phyloP scores from a whole-genome alignment of 2,113 vertebrate genomes.

The Eidolon helvum region DNA sequence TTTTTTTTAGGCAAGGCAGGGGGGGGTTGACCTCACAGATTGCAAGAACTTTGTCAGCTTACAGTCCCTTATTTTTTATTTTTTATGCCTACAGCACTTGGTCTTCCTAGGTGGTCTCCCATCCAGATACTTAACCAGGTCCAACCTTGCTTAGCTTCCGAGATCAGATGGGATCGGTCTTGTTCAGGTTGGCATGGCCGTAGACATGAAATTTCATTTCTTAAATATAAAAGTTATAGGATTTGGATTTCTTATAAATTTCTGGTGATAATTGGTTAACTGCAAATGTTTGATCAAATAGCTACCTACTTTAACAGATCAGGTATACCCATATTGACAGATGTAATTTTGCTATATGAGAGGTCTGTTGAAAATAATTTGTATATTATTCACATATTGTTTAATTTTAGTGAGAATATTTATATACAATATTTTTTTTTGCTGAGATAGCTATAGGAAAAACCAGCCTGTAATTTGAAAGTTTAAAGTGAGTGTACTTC shows the following conservation, averaged over 20 bases:
- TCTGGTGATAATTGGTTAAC: not conserved
- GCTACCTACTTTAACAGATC: not conserved
- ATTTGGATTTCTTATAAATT: not conserved
- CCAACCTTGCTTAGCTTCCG: too few species aligned
- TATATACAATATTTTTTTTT: slow-evolving; percentile 54
- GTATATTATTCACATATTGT: slow-evolving; percentile 70
- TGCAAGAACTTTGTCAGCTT: too few species aligned
- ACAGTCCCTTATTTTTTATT: too few species aligned
- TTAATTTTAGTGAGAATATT: slow-evolving; percentile 74
- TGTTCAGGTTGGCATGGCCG: too few species aligned
- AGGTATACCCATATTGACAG: slow-evolving; percentile 34
- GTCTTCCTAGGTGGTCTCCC: too few species aligned
- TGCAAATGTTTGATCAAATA: not conserved
- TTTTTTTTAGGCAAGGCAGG: not conserved
- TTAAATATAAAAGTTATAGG: not conserved
- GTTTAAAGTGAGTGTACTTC: not conserved
- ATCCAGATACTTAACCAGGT: too few species aligned
- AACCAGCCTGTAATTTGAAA: not conserved
- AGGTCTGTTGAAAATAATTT: slow-evolving; percentile 69
- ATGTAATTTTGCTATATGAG: slow-evolving; percentile 8
- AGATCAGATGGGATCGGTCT: too few species aligned
- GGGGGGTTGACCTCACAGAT: too few species aligned
- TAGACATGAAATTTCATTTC: not conserved
- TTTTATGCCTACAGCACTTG: too few species aligned
- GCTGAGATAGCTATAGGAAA: slow-evolving; percentile 39